These are phyloP conservation scores for Phaetusa simplex DNA, from an alignment of 2,113 vertebrate species.

Conservation along the genomic window DNA sequence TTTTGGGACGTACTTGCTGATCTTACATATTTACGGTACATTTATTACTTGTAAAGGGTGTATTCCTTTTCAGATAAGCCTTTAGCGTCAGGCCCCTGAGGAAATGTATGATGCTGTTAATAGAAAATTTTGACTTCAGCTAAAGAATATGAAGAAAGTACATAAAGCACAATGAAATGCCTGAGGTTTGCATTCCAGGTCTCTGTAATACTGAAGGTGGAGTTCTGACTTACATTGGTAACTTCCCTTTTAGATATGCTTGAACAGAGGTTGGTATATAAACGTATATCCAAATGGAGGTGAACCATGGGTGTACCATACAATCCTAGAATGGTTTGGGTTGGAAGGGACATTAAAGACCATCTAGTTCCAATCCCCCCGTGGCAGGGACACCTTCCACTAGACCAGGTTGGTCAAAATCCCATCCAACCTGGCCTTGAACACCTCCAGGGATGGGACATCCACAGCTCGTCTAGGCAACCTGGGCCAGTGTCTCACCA, in stretches of 20 bases:
- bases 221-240: background rate
- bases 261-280: background rate
- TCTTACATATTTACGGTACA: background rate
- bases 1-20: background rate
- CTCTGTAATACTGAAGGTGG: background rate
- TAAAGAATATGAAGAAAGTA: background rate
- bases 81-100: background rate
- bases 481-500: background rate
- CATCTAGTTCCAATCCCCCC: background rate
- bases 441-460: background rate
- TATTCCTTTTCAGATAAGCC: background rate
- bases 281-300: background rate
- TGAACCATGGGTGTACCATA: background rate
- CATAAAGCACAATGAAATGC: background rate
- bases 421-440: background rate
- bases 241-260: background rate
- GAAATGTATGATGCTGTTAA: background rate
- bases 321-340: background rate
- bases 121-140: background rate
- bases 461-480: background rate
- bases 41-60: background rate
- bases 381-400: background rate
- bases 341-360: background rate
- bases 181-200: background rate
- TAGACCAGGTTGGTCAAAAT: background rate